These are phyloP conservation scores for Entomobrya multifasciata DNA, from an alignment of 2,888 invertebrate species.

Conservation along the genomic window DNA sequence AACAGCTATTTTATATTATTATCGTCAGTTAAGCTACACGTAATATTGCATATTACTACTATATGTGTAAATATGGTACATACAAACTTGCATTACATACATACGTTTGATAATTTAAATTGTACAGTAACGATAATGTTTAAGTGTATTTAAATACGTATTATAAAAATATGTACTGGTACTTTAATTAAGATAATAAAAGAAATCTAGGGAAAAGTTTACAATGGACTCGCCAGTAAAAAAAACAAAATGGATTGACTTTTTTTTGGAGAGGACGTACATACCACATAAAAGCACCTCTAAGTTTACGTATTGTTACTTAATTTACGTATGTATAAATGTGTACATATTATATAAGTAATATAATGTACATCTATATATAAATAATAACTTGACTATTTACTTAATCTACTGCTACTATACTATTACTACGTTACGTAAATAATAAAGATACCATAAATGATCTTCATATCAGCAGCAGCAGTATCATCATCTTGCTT, in stretches of 20 bases:
- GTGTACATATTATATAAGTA: too few relatives aligned
- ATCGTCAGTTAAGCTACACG: background rate
- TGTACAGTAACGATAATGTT: too few relatives aligned
- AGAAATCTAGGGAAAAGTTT: background rate
- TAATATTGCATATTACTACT: background rate
- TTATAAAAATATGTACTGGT: background rate
- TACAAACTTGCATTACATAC: too few relatives aligned
- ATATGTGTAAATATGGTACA: too few relatives aligned
- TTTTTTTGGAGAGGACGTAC: conserved; percentile 16
- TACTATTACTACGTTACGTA: conserved; percentile 46
- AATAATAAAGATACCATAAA: conserved; percentile 45
- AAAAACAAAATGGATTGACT: conserved; percentile 12
- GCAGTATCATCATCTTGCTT: background rate
- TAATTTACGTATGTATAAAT: background rate
- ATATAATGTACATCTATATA: background rate
- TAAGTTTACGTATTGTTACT: conserved; percentile 5
- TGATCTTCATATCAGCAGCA: conserved; percentile 36
- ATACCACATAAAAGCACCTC: background rate
- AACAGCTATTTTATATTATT: conserved; percentile 19
- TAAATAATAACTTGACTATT: conserved; percentile 14
- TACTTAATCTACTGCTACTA: conserved; percentile 34
- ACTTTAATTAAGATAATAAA: background rate
- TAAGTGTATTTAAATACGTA: too few relatives aligned
- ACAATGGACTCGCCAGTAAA: conserved; percentile 23
- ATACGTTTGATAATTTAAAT: too few relatives aligned